A percentile compares a stretch with the other conserved stretches of the same genome.
These are phyloP conservation scores for Acridotheres tristis DNA, from an alignment of 2,797 vertebrate genomes.

Conservation along the genomic window DNA sequence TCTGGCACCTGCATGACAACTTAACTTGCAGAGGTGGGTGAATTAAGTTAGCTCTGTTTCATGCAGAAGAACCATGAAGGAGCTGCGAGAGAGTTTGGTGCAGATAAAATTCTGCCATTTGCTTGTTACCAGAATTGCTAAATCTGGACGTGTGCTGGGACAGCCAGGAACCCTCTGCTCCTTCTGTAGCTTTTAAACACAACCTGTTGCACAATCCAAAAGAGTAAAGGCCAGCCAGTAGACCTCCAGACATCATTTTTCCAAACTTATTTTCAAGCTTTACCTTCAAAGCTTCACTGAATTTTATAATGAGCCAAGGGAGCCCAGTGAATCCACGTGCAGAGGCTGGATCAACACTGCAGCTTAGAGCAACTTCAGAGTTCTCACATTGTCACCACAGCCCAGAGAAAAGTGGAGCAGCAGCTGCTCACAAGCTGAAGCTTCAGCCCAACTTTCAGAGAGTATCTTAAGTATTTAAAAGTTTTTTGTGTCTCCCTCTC, in stretches of 20 bases:
- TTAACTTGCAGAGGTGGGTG: not conserved
- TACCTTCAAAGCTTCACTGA: not conserved
- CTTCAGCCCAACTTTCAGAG: not conserved
- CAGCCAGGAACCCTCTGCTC: not conserved
- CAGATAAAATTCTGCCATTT: not conserved
- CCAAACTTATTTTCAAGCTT: not conserved
- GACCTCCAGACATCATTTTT: not conserved
- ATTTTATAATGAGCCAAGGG: not conserved
- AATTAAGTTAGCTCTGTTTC: not conserved
- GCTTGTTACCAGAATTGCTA: fast-evolving
- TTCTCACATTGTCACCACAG: not conserved
- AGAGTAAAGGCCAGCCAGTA: not conserved
- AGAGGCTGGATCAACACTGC: not conserved
- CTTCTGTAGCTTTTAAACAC: not conserved
- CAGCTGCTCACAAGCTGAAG: not conserved
- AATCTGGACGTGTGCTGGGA: fast-evolving
- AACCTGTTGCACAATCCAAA: not conserved
- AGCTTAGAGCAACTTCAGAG: not conserved
- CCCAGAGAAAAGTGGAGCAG: not conserved
- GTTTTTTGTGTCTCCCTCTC: not conserved
- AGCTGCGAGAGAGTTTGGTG: not conserved
- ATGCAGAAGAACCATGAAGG: fast-evolving
- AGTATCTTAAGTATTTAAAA: not conserved
- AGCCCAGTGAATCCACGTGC: not conserved
- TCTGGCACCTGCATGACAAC: not conserved